Evolutionary conservation across 2,113 vertebrate species (phyloP), one percentile per base, ranked within the genome.

Genomic region (Anser brachyrhynchus): DNA sequence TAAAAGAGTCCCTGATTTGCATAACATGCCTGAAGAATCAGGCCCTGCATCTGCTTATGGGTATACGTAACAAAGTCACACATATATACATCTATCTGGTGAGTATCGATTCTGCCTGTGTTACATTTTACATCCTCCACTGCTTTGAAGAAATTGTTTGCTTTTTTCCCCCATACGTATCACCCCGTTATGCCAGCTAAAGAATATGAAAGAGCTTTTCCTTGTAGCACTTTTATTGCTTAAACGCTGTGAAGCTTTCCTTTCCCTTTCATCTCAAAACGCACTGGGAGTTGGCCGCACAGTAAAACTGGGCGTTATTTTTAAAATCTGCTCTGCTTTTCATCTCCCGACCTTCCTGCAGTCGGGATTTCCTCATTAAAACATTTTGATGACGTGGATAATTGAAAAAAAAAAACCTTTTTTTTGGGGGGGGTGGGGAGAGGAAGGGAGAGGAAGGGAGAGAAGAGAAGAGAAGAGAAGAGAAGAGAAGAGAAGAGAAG

Each of bases 301-400:
- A 82, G 84, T 92, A 96, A 91, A 87, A 95, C 83, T 80, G 93
- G 95, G 94, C 87, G 91, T 91, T 96, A 95, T 95, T 98, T 97
- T 96, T 89, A 90, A 96, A 97, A 96, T 90, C 89, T 37, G 61
- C 76, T 82, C 85, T 90, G 70, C 87, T 96, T 97, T 95, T 96
- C 87, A 96, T 97, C 84, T 78, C 39, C 69, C 76, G 91, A 87
- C 82, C 81, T 96, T 89, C 89, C 96, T 11, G 11, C 71, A 90
- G 89, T 57, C 46, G 52, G 77, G 84, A 96, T 96, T 91, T 97
- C 96, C 97, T 97, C 89, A 87, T 96, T 93, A 96, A 95, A 97
- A 91, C 73, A 91, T 82, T 91, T 88, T 26, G 19, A 76, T 84
- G 83, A 93, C 52, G n/a, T 55, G 49, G 58, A 73, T 89, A 92